These are phyloP conservation scores for Opisthocomus hoazin DNA, from an alignment of 2,113 vertebrate species.

Conservation along the genomic window DNA sequence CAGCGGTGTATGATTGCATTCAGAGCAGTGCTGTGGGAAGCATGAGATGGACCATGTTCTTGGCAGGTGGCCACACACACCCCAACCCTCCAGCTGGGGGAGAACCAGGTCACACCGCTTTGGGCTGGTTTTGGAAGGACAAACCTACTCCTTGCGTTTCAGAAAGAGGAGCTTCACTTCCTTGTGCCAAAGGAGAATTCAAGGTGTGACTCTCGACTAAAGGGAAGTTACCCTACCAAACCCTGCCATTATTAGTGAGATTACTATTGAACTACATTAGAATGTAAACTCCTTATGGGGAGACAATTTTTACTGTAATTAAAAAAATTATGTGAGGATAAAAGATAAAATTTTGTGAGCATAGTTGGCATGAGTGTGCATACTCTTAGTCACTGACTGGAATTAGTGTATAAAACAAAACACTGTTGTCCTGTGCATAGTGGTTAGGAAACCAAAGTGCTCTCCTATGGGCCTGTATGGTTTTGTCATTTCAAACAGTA, in stretches of 20 bases:
- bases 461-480: not conserved
- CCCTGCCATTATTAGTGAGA: not conserved
- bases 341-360: not conserved
- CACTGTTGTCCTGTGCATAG: not conserved
- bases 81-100: not conserved
- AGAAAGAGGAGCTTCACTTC: not conserved
- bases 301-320: not conserved
- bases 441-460: not conserved
- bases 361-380: not conserved
- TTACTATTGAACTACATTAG: not conserved
- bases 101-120: not conserved
- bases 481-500: not conserved
- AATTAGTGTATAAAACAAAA: not conserved
- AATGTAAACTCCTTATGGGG: not conserved
- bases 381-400: not conserved
- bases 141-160: not conserved
- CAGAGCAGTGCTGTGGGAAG: not conserved
- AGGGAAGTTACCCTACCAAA: not conserved
- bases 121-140: not conserved
- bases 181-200: not conserved
- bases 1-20: not conserved
- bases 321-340: not conserved
- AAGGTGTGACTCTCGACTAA: not conserved
- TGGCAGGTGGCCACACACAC: not conserved
- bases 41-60: not conserved